Conservation (phyloP, 2,113 vertebrate genomes). For the Octodon degus region DNA sequence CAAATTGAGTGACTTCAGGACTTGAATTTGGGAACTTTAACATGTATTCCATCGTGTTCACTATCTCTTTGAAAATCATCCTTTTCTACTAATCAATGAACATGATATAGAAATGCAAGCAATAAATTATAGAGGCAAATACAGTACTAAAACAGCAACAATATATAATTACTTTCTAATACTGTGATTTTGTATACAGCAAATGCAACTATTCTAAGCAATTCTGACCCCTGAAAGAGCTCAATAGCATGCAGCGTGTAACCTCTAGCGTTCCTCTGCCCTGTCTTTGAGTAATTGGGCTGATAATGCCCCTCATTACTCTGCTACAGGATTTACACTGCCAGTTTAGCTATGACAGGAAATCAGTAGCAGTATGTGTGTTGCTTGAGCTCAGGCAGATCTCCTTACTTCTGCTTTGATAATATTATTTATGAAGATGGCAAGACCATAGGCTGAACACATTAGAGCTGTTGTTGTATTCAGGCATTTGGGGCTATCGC, state of each 20-base stretch:
- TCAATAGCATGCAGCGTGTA: neutral
- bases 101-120: neutral
- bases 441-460: conserved; percentile 47
- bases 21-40: conserved; percentile 53
- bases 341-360: conserved; percentile 57
- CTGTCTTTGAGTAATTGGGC: conserved; percentile 70
- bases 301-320: neutral
- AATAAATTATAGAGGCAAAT: neutral
- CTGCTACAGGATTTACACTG: conserved; percentile 63
- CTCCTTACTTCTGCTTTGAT: conserved; percentile 78
- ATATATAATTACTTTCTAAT: neutral
- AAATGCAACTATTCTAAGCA: conserved; percentile 25
- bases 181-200: neutral
- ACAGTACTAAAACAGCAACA: neutral
- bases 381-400: conserved; percentile 59
- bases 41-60: neutral
- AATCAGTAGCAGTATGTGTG: neutral
- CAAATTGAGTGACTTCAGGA: conserved; percentile 53
- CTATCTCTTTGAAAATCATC: conserved; percentile 32
- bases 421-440: conserved; percentile 80
- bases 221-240: conserved; percentile 4
- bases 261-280: conserved; percentile 57
- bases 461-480: conserved; percentile 80
- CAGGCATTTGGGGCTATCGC: conserved; percentile 76
- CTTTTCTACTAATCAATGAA: conserved; percentile 35